A percentile compares a stretch with the other conserved stretches of the same genome.
These are phyloP conservation scores for Silurus meridionalis DNA, from an alignment of 2,113 vertebrate genomes.

Conservation along the genomic window DNA sequence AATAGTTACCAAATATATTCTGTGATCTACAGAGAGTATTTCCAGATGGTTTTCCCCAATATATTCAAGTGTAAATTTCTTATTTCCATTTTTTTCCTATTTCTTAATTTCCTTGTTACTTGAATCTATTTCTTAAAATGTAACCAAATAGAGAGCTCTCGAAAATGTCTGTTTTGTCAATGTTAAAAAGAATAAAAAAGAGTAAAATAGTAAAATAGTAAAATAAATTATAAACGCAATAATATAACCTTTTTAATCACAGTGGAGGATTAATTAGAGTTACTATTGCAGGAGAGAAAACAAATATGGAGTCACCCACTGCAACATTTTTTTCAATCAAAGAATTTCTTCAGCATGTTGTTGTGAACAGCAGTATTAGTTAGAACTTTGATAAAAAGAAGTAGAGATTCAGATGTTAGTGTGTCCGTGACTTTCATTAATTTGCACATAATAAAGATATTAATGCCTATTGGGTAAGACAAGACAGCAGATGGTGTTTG, in stretches of 20 bases:
- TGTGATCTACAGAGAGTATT: background rate
- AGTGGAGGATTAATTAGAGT: background rate
- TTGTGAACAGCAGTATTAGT: background rate
- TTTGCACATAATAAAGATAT: constrained; percentile 6
- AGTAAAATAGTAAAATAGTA: too few species aligned
- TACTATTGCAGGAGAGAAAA: background rate
- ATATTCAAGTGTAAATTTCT: background rate
- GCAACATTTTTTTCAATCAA: background rate
- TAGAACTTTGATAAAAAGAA: background rate
- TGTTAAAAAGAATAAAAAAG: background rate
- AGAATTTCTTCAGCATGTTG: background rate
- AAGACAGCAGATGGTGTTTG: constrained; percentile 26
- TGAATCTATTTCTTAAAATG: background rate
- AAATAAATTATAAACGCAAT: background rate
- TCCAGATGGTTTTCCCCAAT: background rate
- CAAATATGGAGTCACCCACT: background rate
- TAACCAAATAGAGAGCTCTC: background rate
- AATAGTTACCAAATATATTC: background rate
- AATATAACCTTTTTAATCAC: background rate
- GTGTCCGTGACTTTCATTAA: background rate
- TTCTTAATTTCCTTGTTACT: background rate
- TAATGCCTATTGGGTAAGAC: background rate
- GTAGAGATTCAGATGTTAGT: background rate
- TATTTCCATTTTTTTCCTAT: background rate
- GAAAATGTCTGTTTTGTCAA: background rate